phyloP scores from a whole-genome alignment of 2,888 invertebrate species.

The Pelosia muscerda region DNA sequence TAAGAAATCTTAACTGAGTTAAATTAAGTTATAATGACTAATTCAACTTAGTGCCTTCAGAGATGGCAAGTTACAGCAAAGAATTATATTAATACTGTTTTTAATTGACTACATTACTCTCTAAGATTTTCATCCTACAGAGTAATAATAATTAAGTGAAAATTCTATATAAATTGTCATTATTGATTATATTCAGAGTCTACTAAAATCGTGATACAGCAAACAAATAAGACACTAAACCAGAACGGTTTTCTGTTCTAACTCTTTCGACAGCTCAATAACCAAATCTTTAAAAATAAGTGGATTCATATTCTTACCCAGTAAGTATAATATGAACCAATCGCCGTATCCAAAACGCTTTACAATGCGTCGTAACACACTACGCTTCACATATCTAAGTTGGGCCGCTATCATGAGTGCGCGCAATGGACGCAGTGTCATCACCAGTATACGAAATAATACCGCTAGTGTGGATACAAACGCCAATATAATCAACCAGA shows the following conservation, averaged over 20 bases:
- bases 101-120: background rate
- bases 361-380: constrained; percentile 83
- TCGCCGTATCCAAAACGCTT: constrained; percentile 89
- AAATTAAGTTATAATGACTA: no score
- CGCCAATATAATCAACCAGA: constrained; percentile 90
- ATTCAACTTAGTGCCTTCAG: background rate
- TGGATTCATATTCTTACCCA: constrained; percentile 92
- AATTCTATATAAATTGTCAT: background rate
- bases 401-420: constrained; percentile 88
- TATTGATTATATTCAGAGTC: constrained; percentile 8
- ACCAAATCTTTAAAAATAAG: constrained; percentile 89
- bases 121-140: background rate
- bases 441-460: constrained; percentile 88
- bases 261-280: constrained; percentile 79
- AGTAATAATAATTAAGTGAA: background rate
- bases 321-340: constrained; percentile 92
- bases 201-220: constrained; percentile 10
- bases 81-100: background rate
- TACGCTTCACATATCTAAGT: constrained; percentile 83
- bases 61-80: background rate
- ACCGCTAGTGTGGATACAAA: constrained; percentile 88
- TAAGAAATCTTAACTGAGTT: no score
- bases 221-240: constrained; percentile 54
- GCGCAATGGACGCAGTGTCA: constrained; percentile 87
- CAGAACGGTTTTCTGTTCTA: constrained; percentile 67